Base-by-base conservation (phyloP, 2,113 vertebrate species). In the Seriola dumerili region DNA sequence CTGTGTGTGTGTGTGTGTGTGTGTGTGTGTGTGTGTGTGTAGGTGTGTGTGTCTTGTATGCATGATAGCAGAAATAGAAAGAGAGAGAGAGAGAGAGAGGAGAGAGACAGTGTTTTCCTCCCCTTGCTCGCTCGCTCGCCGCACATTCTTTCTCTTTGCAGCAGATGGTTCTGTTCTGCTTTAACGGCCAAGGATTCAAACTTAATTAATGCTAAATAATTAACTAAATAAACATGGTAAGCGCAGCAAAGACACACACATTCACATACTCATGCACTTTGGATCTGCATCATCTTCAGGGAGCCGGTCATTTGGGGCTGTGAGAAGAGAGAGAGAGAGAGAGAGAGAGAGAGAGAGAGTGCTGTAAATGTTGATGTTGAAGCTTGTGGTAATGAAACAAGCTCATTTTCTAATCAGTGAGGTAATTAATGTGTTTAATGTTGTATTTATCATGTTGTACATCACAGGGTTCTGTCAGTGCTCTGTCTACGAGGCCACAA, bases 141-240 rank as follows among this genome's bases (percentile, higher is more conserved):
- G 77, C 66, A 72, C 54, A 59, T 73, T 84, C 63, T 67, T 81
- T 76, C 64, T 5, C 44, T 64, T 76, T 80, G 78, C 74, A 90
- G 90, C 93, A 92, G 91, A 92, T 92, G 91, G 88, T 88, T 79
- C 81, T 85, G 91, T 91, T 91, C 85, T 92, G 88, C 83, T 81
- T 92, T 92, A 88, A 87, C 74, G 64, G 85, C 61, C 83, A 87
- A 92, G 83, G 82, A 88, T 91, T 93, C 89, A 84, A 90, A 92
- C 88, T 93, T 92, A 92, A 92, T 94, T 92, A 93, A 93, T 90
- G 88, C 82, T 90, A 90, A 91, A 94, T 93, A 91, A 94, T 94
- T 92, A 91, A 91, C 80, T 84, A 82, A 88, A 92, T 89, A 93
- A 90, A 94, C 85, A 90, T 72, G 77, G 79, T 67, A 83, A 83